Evolutionary conservation across 64 coral and sea anemone species (phyloP).

Genomic region (Dendrophyllia cribrosa): DNA sequence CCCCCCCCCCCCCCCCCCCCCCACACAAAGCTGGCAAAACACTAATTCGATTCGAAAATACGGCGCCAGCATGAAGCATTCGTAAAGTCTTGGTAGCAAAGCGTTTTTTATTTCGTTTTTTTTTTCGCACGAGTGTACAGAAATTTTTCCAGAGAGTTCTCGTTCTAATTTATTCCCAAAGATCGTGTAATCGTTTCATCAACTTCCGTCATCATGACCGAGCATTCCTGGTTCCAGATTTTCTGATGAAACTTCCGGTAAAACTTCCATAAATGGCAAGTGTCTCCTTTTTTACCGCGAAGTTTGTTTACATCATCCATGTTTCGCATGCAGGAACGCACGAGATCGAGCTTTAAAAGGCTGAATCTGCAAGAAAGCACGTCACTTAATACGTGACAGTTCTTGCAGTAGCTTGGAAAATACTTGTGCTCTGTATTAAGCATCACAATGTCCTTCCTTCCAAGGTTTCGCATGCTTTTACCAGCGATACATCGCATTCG

Average conservation of each 20-base stretch:
- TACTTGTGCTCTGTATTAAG: not conserved
- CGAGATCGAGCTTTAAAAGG: not conserved
- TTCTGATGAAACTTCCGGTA: conserved; percentile 46
- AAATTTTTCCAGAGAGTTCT: too few species aligned
- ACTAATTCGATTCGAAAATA: too few species aligned
- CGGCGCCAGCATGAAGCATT: too few species aligned
- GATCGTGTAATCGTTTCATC: conserved; percentile 16
- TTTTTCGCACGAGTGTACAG: too few species aligned
- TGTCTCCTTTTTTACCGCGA: not conserved
- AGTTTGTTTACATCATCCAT: conserved; percentile 19
- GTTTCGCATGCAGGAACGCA: too few species aligned
- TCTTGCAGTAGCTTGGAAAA: not conserved
- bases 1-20: too few species aligned
- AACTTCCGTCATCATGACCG: conserved; percentile 38
- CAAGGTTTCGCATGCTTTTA: conserved; percentile 29
- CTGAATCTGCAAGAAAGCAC: not conserved
- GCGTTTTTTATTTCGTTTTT: too few species aligned
- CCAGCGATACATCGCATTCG: conserved; percentile 17
- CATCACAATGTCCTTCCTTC: conserved; percentile 24
- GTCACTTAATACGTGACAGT: not conserved
- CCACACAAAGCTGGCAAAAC: too few species aligned
- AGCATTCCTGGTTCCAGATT: conserved; percentile 30
- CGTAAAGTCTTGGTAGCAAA: too few species aligned
- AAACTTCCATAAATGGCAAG: conserved; percentile 25
- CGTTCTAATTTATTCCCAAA: too few species aligned